These are phyloP conservation scores for Oxystoma pomonae DNA, from an alignment of 2,888 invertebrate species.

Conservation along the genomic window DNA sequence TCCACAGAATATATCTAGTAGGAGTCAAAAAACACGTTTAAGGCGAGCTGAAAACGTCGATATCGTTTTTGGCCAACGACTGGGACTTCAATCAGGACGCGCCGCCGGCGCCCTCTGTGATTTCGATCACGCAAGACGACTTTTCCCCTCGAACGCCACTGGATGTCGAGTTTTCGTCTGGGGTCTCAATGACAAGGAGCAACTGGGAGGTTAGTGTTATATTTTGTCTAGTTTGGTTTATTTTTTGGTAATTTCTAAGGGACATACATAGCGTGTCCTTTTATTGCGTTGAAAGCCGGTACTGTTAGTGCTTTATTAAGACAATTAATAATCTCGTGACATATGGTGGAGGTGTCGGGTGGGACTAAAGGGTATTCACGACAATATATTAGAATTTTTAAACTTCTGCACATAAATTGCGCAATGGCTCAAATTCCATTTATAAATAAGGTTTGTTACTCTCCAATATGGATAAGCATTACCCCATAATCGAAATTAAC, in stretches of 20 bases:
- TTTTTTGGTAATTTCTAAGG: too few relatives aligned
- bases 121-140: constrained; percentile 29
- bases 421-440: too few relatives aligned
- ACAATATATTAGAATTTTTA: too few relatives aligned
- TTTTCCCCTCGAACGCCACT: constrained; percentile 22
- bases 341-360: too few relatives aligned
- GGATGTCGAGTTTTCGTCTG: constrained; percentile 67
- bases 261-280: too few relatives aligned
- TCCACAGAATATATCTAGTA: constrained; percentile 78
- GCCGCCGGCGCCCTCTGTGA: constrained; percentile 31
- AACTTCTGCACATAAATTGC: too few relatives aligned
- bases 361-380: too few relatives aligned
- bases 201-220: constrained; percentile 61
- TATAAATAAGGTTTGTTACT: too few relatives aligned
- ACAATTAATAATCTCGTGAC: too few relatives aligned
- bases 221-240: too few relatives aligned
- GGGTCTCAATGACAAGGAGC: constrained; percentile 96
- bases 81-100: constrained; percentile 65
- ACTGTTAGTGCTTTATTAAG: too few relatives aligned
- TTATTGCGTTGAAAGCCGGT: too few relatives aligned
- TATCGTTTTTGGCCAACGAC: constrained; percentile 75
- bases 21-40: constrained; percentile 77
- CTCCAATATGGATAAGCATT: constrained; percentile 76
- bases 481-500: constrained; percentile 83
- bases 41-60: constrained; percentile 69